Evolutionary conservation across 1,140 invertebrate species (phyloP).

Genomic region (Steinernema feltiae): DNA sequence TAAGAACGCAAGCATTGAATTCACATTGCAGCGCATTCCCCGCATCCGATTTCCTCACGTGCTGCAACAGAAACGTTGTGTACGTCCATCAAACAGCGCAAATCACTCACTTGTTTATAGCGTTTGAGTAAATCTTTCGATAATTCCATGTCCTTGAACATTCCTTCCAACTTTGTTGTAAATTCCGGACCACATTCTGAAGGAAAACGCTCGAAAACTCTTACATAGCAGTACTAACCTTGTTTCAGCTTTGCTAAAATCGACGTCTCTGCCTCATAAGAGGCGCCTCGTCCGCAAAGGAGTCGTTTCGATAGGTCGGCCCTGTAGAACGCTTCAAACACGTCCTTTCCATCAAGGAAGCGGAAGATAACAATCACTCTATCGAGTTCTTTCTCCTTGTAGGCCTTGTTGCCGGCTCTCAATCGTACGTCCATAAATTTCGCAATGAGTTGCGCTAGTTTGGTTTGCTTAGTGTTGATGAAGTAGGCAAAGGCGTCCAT

Average conservation of each 20-base stretch:
- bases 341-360: conserved; percentile 94
- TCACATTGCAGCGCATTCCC: conserved; percentile 65
- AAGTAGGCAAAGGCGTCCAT: conserved; percentile 97
- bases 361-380: conserved; percentile 93
- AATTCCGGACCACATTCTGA: conserved; percentile 93
- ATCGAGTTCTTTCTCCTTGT: conserved; percentile 94
- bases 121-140: conserved; percentile 92
- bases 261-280: conserved; percentile 97
- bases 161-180: conserved; percentile 92
- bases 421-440: conserved; percentile 97
- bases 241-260: conserved; percentile 97
- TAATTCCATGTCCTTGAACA: conserved; percentile 89
- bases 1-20: conserved; percentile 88
- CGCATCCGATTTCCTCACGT: too few species aligned
- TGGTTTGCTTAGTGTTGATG: conserved; percentile 94
- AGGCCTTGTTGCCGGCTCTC: conserved; percentile 91
- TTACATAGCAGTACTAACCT: too few species aligned
- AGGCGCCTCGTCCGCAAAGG: conserved; percentile 91
- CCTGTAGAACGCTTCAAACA: conserved; percentile 99
- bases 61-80: too few species aligned
- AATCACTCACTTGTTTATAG: conserved; percentile 65
- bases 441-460: conserved; percentile 95
- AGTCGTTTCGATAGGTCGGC: conserved; percentile 94
- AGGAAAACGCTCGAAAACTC: too few species aligned
- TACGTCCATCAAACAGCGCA: too few species aligned